Evolutionary conservation across 1,140 invertebrate genomes (phyloP), one percentile per base, ranked within the genome.

Genomic region (Diorhabda carinulata): DNA sequence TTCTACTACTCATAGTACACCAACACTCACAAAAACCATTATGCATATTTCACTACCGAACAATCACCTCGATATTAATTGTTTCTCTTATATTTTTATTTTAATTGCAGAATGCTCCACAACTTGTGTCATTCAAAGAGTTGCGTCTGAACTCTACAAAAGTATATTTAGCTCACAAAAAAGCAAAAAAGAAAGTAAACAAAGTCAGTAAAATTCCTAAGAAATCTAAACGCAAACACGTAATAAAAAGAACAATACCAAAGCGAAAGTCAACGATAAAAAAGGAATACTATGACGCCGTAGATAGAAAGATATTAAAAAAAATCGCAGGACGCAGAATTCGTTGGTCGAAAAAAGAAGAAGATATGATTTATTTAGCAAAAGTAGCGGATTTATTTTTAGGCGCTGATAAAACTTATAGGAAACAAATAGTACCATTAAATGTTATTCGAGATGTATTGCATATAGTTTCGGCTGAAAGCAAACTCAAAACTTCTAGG

Each of bases 341-440:
- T 0, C 83, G 85, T 10, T 91, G 89, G 89, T 82, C 84, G 2
- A 73, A 83, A 0, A 79, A 82, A 9, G 89, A 91, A 76, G 89
- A 91, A 75, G 85, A 85, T 5, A 79, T 89, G 8, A 73, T 94
- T 3, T 79, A 91, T 0, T 82, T 92, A 40, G 89, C 89, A 69
- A 88, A 90, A 67, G 88, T 90, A 0, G 88, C 88, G 0, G 86
- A 85, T 72, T 77, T 84, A 61, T 90, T 90, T 74, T 78, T 93
- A 3, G 86, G 84, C 70, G 85, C 86, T 0, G 84, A 67, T 85
- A 58, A 75, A 76, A n/a, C 10, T 40, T 10, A 40, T n/a, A 79
- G 81, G 2, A 83, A 82, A 68, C 83, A 84, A 70, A 73, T 81
- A 43, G 84, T 84, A 72, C 74, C 81, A 9, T 83, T 86, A 73